Evolutionary conservation across 2,888 invertebrate genomes (phyloP).

Genomic region (Napeogenes inachia): DNA sequence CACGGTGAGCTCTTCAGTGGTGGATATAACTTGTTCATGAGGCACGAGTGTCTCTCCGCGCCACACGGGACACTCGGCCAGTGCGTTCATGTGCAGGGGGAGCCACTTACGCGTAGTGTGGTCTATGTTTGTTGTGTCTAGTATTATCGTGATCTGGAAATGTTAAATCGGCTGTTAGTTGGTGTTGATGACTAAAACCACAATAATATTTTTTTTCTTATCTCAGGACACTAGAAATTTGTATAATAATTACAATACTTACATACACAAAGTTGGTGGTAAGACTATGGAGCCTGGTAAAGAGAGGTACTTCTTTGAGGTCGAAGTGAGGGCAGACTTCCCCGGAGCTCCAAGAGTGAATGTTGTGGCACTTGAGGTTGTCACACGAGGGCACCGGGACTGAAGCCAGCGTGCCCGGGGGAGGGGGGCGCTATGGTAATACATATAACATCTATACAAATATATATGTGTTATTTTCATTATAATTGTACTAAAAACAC

Average conservation of each 20-base stretch:
- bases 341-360: constrained; percentile 64
- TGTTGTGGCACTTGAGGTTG: constrained; percentile 82
- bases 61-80: constrained; percentile 86
- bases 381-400: constrained; percentile 86
- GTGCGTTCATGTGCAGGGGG: constrained; percentile 83
- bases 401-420: constrained; percentile 82
- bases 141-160: constrained; percentile 81
- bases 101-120: constrained; percentile 82
- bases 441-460: not conserved
- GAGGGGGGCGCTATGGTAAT: constrained; percentile 79
- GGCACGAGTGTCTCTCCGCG: constrained; percentile 76
- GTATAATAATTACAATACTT: constrained; percentile 49
- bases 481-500: no score
- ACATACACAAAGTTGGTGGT: constrained; percentile 92
- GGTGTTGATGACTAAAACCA: not conserved
- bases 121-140: constrained; percentile 82
- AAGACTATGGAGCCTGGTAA: constrained; percentile 86
- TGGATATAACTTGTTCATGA: constrained; percentile 86
- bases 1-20: constrained; percentile 86
- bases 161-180: not conserved
- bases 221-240: no score
- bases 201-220: not conserved
- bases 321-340: constrained; percentile 73
- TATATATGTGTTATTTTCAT: no score
- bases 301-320: constrained; percentile 82